These are phyloP conservation scores for Scaptomyza cyrtandrae DNA, from an alignment of 2,888 invertebrate species.

Conservation along the genomic window DNA sequence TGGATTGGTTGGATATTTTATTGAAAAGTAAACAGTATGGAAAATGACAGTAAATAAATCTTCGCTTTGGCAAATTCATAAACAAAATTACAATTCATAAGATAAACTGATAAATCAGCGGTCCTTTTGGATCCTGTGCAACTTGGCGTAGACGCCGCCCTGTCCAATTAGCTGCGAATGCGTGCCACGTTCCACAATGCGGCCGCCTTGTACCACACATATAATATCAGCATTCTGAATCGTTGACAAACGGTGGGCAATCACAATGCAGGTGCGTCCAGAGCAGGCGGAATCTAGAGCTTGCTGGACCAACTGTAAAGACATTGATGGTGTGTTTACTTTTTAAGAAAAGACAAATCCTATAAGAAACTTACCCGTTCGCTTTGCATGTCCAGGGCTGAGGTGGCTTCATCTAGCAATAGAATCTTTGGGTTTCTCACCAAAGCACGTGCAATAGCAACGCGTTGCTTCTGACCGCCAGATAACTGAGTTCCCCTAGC, in stretches of 20 bases:
- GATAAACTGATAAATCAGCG: slow-evolving; percentile 30
- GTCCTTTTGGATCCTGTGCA: slow-evolving; percentile 87
- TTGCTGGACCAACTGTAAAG: slow-evolving; percentile 89
- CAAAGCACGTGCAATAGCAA: slow-evolving; percentile 92
- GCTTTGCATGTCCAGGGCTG: slow-evolving; percentile 91
- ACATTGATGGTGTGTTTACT: not conserved
- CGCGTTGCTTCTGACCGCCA: slow-evolving; percentile 95
- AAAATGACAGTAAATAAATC: slow-evolving; percentile 15
- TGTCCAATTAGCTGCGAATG: slow-evolving; percentile 90
- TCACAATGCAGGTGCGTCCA: slow-evolving; percentile 93
- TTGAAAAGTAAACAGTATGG: slow-evolving; percentile 13
- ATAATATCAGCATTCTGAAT: slow-evolving; percentile 94
- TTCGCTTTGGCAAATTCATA: slow-evolving; percentile 9
- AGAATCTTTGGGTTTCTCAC: slow-evolving; percentile 90
- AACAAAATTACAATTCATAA: not conserved
- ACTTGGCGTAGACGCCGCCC: slow-evolving; percentile 88
- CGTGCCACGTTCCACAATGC: slow-evolving; percentile 90
- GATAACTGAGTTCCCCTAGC: slow-evolving; percentile 91
- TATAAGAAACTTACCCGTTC: slow-evolving; percentile 83
- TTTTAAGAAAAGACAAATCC: not conserved
- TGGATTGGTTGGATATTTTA: slow-evolving; percentile 27
- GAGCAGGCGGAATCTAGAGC: slow-evolving; percentile 92
- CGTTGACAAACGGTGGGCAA: slow-evolving; percentile 94
- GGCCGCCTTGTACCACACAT: slow-evolving; percentile 91
- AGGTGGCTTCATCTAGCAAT: slow-evolving; percentile 91